Evolutionary conservation across 1,140 invertebrate species (phyloP), one percentile per base, ranked within the genome.

Genomic region (Leptopilina clavipes): DNA sequence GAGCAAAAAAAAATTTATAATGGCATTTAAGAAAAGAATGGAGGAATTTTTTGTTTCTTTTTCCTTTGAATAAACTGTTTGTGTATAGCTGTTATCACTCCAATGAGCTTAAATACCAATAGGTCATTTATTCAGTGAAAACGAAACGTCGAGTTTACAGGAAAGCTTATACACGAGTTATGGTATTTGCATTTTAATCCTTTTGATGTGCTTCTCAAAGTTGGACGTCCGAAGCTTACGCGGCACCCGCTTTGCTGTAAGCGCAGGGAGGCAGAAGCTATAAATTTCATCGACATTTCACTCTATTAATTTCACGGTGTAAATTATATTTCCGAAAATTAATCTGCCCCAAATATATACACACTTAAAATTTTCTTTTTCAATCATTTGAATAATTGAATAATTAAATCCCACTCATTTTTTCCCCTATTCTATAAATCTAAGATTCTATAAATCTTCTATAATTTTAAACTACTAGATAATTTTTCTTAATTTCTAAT

Each of bases 171-270:
- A 44, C 37, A 40, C 72, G 73, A 76, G 78, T 79, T 76, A 65
- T 79, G 76, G 76, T 76, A 70, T 83, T 82, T 75, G 78, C 80
- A 81, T 82, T 78, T 79, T 83, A 81, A 82, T 86, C 85, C 84
- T 84, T 85, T 86, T 86, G 84, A 86, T 86, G 84, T 86, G 70
- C 79, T 80, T 75, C 80, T 78, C 81, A 85, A 86, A 86, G 84
- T 82, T 74, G 79, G 71, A 83, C 79, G 59, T 65, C 59, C 59
- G 19, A 65, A 79, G 85, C 85, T 86, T 85, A 85, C 45, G 74
- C 25, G 25, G 74, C 81, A 73, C 80, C 76, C 73, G 44, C 45
- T 79, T 44, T 43, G 25, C 75, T 80, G 79, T 82, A 40, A 40
- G 45, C 78, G 73, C 80, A 84, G 83, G 75, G 83, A 78, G 19